Evolutionary conservation across 2,797 vertebrate genomes (phyloP), one percentile per base, ranked within the genome.

Genomic region (Galaxias olidus): DNA sequence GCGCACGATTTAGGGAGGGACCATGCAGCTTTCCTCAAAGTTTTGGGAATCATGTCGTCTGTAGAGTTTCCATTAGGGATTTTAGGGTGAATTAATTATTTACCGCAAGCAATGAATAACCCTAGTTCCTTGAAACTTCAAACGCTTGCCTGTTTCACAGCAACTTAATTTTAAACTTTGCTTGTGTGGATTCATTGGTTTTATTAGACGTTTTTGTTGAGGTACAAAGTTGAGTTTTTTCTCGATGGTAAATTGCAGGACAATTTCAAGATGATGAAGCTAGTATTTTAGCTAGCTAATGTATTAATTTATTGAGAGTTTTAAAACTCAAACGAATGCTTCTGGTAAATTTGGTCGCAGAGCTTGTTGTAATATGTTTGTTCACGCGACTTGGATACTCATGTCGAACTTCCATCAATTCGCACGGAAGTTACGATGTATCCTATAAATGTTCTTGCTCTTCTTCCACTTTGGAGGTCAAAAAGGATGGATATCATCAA

Each of bases 301-400:
- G 65, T 74, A 65, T 63, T 73, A 65, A 65, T n/a, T 1, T 55
- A 8, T 53, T 53, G 59, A 78, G 74, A 69, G 72, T 59, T 68
- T 59, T 59, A 59, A 15, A 66, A 54, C 10, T 15, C 13, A 56
- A 46, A 74, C 87, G 66, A 74, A 90, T 90, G 86, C 74, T 73
- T 78, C 78, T 62, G 74, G 69, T 43, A 63, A 63, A 72, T 59
- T 65, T 63, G 8, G 15, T 47, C 74, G 72, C 48, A 63, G 48
- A 62, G 47, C 81, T 65, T 77, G 69, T 74, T 74, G 10, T 12
- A 63, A 65, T 30, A 30, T 83, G 53, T n/a, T 86, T 13, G 11
- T 82, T 1, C 58, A 10, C 84, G 30, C 69, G 64, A 13, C 59
- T 68, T 52, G 65, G 14, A 5, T 69, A 72, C 68, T 59, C 63